Percentiles rank a stretch among this genome's conserved stretches.
Conservation (phyloP, 2,113 vertebrate species). For the Lipophrys pholis region DNA sequence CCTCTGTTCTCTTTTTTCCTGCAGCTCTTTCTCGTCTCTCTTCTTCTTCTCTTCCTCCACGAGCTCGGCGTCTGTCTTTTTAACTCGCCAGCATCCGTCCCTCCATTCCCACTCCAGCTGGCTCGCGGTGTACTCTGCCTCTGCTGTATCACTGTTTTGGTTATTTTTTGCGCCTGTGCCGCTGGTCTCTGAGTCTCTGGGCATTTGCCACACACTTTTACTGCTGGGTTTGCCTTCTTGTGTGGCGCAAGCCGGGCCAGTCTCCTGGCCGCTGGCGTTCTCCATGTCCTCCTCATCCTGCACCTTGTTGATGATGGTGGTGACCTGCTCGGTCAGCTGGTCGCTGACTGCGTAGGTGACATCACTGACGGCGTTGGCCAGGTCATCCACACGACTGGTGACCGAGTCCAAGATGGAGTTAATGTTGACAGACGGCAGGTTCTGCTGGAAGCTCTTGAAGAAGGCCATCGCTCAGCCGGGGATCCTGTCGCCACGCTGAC, state of each 20-base stretch:
- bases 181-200: slow-evolving; percentile 37
- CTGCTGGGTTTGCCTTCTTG: slow-evolving; percentile 45
- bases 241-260: slow-evolving; percentile 4
- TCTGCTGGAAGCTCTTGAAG: slow-evolving; percentile 93
- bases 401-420: slow-evolving; percentile 90
- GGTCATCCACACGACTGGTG: slow-evolving; percentile 90
- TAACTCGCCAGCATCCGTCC: slow-evolving; percentile 78
- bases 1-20: slow-evolving; percentile 69
- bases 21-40: slow-evolving; percentile 59
- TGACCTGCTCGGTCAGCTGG: slow-evolving; percentile 92
- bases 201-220: slow-evolving; percentile 61
- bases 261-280: slow-evolving; percentile 33
- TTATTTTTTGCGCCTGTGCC: slow-evolving; percentile 37
- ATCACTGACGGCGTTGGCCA: slow-evolving; percentile 89
- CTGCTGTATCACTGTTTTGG: slow-evolving; percentile 16
- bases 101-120: slow-evolving; percentile 79
- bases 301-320: slow-evolving; percentile 88
- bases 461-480: slow-evolving; percentile 87
- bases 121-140: slow-evolving; percentile 26
- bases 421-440: slow-evolving; percentile 89
- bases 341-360: slow-evolving; percentile 89
- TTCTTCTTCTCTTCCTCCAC: slow-evolving; percentile 73
- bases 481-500: slow-evolving; percentile 31
- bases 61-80: slow-evolving; percentile 70
- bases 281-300: slow-evolving; percentile 77